Conservation (phyloP, 92 coral and sea anemone genomes). For the Actinernus sp. region DNA sequence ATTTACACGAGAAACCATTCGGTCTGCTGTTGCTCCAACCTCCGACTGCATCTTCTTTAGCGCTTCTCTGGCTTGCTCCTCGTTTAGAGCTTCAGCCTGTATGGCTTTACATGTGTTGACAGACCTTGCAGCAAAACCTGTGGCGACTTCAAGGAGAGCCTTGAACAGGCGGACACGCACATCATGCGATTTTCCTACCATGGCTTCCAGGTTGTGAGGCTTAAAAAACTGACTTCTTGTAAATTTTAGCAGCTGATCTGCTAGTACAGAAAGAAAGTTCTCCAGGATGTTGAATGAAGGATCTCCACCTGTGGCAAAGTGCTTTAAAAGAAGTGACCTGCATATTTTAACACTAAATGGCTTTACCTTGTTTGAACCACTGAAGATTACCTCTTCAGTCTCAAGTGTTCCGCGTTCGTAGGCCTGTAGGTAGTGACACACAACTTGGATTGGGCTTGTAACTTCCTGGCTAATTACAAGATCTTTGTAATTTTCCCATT, state of each 20-base stretch:
- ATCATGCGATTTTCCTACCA: slow-evolving; percentile 75
- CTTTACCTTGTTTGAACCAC: slow-evolving; percentile 47
- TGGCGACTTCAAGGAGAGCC: slow-evolving; percentile 91
- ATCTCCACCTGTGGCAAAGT: slow-evolving; percentile 77
- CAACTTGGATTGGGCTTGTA: slow-evolving; percentile 93
- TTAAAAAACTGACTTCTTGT: slow-evolving; percentile 85
- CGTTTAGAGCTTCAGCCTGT: slow-evolving; percentile 72
- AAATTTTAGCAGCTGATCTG: slow-evolving; percentile 92
- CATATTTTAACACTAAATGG: slow-evolving; percentile 63
- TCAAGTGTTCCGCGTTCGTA: slow-evolving; percentile 77
- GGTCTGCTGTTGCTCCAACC: slow-evolving; percentile 52
- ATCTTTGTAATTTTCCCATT: slow-evolving; percentile 63
- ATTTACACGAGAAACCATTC: slow-evolving; percentile 89
- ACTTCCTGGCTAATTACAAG: slow-evolving; percentile 74
- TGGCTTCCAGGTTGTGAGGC: slow-evolving; percentile 65
- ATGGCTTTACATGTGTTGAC: slow-evolving; percentile 72
- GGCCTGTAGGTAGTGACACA: slow-evolving; percentile 87
- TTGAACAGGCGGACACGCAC: slow-evolving; percentile 82
- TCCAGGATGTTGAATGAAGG: slow-evolving; percentile 76
- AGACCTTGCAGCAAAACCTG: slow-evolving; percentile 94
- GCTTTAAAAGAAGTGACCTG: slow-evolving; percentile 59
- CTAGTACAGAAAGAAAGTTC: slow-evolving; percentile 84
- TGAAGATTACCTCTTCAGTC: slow-evolving; percentile 58
- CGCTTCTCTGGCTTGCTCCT: slow-evolving; percentile 63
- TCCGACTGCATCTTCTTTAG: slow-evolving; percentile 59